Evolutionary conservation across 2,888 invertebrate species (phyloP), one percentile per base, ranked within the genome.

Genomic region (Drosophila paramelanica): DNA sequence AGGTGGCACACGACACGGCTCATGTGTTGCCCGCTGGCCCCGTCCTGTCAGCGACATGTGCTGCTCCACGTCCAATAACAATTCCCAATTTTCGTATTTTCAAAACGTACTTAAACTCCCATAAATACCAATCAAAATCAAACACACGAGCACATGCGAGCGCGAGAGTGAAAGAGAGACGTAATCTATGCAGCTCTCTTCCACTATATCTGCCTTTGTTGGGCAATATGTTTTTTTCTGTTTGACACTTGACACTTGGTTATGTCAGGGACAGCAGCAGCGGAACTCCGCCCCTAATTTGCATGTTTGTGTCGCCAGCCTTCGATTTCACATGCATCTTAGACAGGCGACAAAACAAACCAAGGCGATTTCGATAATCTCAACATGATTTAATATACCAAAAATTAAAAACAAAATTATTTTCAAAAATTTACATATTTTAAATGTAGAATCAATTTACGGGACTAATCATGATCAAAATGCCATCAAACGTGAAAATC

Each of bases 101-200:
- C 72, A 52, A 66, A 67, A 73, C 67, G 74, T 70, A 71, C 83
- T 88, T 74, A 83, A 86, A 88, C 67, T 61, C 76, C 90, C 85
- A 92, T 91, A 92, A 92, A 92, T 92, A 91, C 91, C 91, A 91
- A 91, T 91, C 91, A 91, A 91, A 90, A 84, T 88, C 92, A 91
- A 90, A 81, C 78, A 55, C 68, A 53, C 59, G 23, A 14, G 49
- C 43, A 36, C 11, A 27, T 10, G 8, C 31, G 20, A 31, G 31
- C 2, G 31, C 7, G 3, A 10, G 31, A 31, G 31, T 0, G 31
- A 17, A 17, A 31, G 27, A 23, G 27, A 27, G 27, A 2, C 8
- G 8, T 1, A 3, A 23, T 23, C 23, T 23, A 23, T 23, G 8
- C 27, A 27, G 23, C 43, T 56, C 33, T 14, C 11, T 27, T 25